These are phyloP conservation scores for Oriolus oriolus DNA, from an alignment of 2,113 vertebrate genomes.

Conservation along the genomic window DNA sequence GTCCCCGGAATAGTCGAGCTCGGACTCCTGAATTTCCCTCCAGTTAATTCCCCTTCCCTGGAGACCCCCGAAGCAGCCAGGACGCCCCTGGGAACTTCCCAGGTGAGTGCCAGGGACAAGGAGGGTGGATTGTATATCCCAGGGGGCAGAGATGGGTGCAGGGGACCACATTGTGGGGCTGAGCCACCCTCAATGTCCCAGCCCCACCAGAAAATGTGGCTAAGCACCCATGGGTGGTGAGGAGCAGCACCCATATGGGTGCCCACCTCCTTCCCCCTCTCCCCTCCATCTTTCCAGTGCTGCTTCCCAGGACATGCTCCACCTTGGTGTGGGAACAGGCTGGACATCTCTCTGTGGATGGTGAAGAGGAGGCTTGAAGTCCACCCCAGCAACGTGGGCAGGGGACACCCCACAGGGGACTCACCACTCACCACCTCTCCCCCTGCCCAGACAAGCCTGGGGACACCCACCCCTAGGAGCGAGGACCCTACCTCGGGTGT, in stretches of 20 bases:
- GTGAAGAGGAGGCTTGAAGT: background rate
- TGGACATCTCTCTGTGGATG: background rate
- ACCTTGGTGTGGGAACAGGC: background rate
- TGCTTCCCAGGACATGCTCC: background rate
- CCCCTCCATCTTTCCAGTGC: background rate
- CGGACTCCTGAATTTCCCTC: background rate
- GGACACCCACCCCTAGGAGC: background rate
- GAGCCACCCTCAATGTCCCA: background rate
- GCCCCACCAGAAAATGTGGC: background rate
- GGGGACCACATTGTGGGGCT: rapidly evolving
- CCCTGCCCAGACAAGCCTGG: background rate
- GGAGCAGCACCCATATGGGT: background rate
- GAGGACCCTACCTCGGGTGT: conserved; percentile 87
- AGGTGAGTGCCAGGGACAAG: background rate
- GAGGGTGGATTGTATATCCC: no score
- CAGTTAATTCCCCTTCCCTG: no score
- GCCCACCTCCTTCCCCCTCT: background rate
- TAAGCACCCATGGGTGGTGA: background rate
- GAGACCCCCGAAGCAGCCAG: rapidly evolving
- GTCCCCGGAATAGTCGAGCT: rapidly evolving
- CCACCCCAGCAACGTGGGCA: background rate
- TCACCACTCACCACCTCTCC: background rate
- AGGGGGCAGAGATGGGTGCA: background rate
- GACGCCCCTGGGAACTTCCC: rapidly evolving
- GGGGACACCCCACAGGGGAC: background rate